These are phyloP conservation scores for Epistrophe eligans DNA, from an alignment of 2,888 invertebrate species.

Conservation along the genomic window DNA sequence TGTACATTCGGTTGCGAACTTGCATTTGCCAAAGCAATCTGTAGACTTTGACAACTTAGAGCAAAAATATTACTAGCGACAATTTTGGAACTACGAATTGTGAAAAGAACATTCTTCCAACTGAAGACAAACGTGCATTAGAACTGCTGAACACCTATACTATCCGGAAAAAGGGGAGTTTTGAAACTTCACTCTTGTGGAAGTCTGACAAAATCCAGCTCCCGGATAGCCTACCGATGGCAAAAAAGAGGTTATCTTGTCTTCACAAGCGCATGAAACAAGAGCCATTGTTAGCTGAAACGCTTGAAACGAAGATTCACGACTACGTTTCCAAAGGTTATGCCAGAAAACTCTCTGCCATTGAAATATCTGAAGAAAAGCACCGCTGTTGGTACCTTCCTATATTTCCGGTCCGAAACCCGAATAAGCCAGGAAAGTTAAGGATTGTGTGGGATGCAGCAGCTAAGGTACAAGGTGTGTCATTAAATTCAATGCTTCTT, in stretches of 20 bases:
- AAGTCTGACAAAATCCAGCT: not conserved
- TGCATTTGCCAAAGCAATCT: too few species aligned
- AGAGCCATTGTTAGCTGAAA: not conserved
- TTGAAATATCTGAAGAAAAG: not conserved
- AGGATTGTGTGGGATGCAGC: too few species aligned
- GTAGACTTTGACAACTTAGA: too few species aligned
- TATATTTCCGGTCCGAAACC: not conserved
- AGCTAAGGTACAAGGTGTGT: not conserved
- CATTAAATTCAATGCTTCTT: not conserved
- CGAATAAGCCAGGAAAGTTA: too few species aligned
- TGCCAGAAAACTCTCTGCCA: not conserved
- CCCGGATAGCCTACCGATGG: conserved; percentile 6
- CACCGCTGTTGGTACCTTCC: not conserved
- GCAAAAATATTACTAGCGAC: not conserved
- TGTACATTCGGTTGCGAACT: too few species aligned
- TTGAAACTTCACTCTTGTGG: conserved; percentile 11
- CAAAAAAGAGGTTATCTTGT: not conserved
- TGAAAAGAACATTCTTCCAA: not conserved
- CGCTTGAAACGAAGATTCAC: not conserved
- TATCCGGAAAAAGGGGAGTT: not conserved
- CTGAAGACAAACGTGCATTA: conserved; percentile 4
- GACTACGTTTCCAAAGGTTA: conserved; percentile 10
- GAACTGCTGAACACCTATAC: not conserved
- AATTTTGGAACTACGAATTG: not conserved
- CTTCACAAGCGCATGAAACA: not conserved